Base-by-base conservation (phyloP, 2,113 vertebrate genomes). In the Barnardius zonarius region DNA sequence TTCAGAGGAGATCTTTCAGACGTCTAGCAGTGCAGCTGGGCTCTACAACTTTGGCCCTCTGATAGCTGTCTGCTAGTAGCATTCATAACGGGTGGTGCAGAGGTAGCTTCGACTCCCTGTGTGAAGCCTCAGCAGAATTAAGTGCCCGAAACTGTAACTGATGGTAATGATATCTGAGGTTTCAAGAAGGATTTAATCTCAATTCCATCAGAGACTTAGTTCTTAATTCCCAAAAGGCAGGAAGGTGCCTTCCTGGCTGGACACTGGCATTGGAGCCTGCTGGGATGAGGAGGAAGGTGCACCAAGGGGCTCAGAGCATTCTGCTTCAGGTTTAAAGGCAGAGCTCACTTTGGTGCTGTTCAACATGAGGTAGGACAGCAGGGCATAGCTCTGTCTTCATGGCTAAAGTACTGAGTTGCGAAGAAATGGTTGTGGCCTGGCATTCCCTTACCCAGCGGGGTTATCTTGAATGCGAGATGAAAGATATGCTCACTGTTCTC, bases 51-150 rank as follows among this genome's bases (percentile, higher is more conserved):
- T 84, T 19, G 59, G 44, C 70, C 46, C 22, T 72, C 39, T 43
- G 25, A 10, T 59, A 46, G 22, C 77, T n/a, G 22, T 69, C 72
- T 66, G 54, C 69, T 69, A 31, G 61, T 10, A 62, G 63, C 54
- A 57, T 33, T 35, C 6, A 2, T 10, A 72, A 63, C 35, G 59
- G 77, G 20, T 64, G 52, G 33, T 75, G 28, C 57, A 52, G 57
- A 51, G 52, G 51, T 39, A 87, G 37, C 25, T 25, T 33, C 27
- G 54, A 77, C 78, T 66, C 30, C 54, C 43, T 14, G 2, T 27
- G 39, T 39, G 91, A 92, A 69, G 72, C 83, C 83, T 83, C 35
- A 92, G 77, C 49, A 78, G 77, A 88, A 81, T 49, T 88, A 93
- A 94, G 80, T 91, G 92, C 81, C 93, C 92, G 55, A 81, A 91